phyloP scores from a whole-genome alignment of 2,797 vertebrate genomes.

The Pithecia hirsuta region DNA sequence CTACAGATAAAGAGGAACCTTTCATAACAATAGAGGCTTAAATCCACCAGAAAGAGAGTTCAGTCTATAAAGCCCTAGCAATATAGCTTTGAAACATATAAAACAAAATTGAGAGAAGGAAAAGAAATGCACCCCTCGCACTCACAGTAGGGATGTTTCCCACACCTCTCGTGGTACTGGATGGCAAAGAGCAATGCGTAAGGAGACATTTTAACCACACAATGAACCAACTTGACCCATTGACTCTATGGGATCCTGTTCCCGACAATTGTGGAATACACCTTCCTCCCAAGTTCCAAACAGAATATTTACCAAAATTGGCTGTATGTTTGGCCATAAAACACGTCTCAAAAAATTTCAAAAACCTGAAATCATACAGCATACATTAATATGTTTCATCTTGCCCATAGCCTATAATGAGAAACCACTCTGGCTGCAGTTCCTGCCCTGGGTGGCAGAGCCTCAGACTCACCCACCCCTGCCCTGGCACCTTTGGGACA shows the following conservation, averaged over 20 bases:
- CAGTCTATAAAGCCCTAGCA: not conserved
- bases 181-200: too few species aligned
- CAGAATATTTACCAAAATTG: not conserved
- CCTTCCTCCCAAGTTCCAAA: not conserved
- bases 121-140: too few species aligned
- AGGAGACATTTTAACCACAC: not conserved
- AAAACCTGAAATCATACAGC: not conserved
- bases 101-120: not conserved
- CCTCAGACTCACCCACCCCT: not conserved
- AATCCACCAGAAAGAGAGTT: not conserved
- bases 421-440: not conserved
- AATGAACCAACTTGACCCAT: too few species aligned
- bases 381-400: not conserved
- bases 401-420: not conserved
- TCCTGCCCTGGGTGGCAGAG: not conserved
- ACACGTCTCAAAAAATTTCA: not conserved
- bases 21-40: not conserved
- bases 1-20: not conserved
- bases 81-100: not conserved
- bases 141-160: too few species aligned
- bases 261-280: not conserved
- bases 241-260: accelerated
- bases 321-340: not conserved
- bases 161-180: accelerated
- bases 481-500: not conserved